A percentile compares a stretch with the other conserved stretches of the same genome.
phyloP scores from a whole-genome alignment of 1,140 invertebrate species.

The Achatina immaculata region DNA sequence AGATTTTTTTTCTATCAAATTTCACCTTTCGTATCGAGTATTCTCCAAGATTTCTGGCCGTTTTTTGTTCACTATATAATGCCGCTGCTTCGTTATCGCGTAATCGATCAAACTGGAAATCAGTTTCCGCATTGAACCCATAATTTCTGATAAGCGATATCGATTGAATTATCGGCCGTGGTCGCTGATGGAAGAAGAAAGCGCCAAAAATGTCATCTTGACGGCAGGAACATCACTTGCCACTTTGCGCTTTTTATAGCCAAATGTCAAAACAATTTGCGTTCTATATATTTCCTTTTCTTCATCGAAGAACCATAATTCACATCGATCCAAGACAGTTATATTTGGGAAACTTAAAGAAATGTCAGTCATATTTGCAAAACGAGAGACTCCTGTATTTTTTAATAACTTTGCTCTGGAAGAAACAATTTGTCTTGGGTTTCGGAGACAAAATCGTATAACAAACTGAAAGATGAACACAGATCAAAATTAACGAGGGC shows the following conservation, averaged over 20 bases:
- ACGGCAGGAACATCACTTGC: slow-evolving; percentile 7
- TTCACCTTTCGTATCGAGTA: not conserved
- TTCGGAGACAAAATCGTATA: too few species aligned
- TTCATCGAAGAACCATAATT: not conserved
- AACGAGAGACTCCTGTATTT: too few species aligned
- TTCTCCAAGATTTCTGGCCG: not conserved
- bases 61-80: not conserved
- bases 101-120: not conserved
- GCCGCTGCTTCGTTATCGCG: not conserved
- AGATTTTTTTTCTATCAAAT: not conserved
- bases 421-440: too few species aligned
- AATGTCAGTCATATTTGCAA: not conserved
- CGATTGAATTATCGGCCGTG: not conserved
- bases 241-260: not conserved
- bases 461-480: too few species aligned
- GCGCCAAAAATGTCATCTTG: not conserved
- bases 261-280: not conserved
- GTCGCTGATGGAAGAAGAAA: not conserved
- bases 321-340: not conserved
- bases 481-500: too few species aligned
- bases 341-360: not conserved
- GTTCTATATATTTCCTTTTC: not conserved
- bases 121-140: slow-evolving; percentile 3
- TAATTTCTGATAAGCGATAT: slow-evolving; percentile 15
- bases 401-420: too few species aligned